phyloP scores from a whole-genome alignment of 2,888 invertebrate species.

The Drosophila robusta region DNA sequence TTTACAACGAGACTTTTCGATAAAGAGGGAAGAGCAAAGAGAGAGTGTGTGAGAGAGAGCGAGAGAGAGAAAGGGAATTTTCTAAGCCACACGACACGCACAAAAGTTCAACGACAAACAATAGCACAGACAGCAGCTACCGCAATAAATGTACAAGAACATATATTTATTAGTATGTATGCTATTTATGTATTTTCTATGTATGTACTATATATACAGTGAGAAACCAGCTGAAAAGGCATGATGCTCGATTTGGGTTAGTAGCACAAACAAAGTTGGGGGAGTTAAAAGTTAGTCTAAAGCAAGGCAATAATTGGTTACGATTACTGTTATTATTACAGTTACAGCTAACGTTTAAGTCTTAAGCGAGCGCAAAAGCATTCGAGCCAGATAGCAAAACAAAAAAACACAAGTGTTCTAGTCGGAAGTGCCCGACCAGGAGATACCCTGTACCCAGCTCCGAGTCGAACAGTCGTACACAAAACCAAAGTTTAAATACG shows the following conservation, averaged over 20 bases:
- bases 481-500: too few species aligned
- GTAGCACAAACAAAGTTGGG: slow-evolving; percentile 57
- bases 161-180: slow-evolving; percentile 7
- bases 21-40: slow-evolving; percentile 16
- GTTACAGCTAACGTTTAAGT: slow-evolving; percentile 31
- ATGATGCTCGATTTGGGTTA: slow-evolving; percentile 59
- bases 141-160: slow-evolving; percentile 5
- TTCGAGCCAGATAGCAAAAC: slow-evolving; percentile 35
- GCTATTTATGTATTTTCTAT: slow-evolving; percentile 14
- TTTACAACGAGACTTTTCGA: slow-evolving; percentile 50
- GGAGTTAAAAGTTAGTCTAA: slow-evolving; percentile 46
- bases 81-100: slow-evolving; percentile 50
- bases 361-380: slow-evolving; percentile 59
- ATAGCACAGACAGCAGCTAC: slow-evolving; percentile 39
- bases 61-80: slow-evolving; percentile 17
- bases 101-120: slow-evolving; percentile 49
- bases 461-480: too few species aligned
- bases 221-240: slow-evolving; percentile 22
- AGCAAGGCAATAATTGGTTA: slow-evolving; percentile 48
- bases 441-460: neutral
- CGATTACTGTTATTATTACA: slow-evolving; percentile 45
- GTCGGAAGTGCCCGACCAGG: neutral
- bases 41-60: slow-evolving; percentile 6
- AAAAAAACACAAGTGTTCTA: slow-evolving; percentile 1
- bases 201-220: slow-evolving; percentile 29